Conservation (phyloP, 2,113 vertebrate genomes). For the Phoxinus phoxinus region DNA sequence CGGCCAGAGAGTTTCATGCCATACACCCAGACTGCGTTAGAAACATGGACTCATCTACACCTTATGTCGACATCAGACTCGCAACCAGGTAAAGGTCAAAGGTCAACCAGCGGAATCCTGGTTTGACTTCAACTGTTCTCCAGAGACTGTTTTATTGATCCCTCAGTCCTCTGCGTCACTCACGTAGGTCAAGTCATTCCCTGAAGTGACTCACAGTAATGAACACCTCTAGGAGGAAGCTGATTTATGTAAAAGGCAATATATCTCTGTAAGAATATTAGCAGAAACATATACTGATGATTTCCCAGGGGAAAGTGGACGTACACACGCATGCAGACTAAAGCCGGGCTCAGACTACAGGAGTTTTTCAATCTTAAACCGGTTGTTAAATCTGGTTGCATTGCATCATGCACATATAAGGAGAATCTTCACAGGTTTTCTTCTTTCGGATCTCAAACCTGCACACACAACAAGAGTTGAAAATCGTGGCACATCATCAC, state of each 20-base stretch:
- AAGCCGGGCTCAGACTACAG: too few species aligned
- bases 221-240: background rate
- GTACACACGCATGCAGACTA: background rate
- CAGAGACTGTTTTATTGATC: conserved; percentile 30
- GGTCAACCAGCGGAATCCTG: background rate
- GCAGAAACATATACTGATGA: background rate
- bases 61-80: conserved; percentile 85
- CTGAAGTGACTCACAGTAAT: conserved; percentile 1
- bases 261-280: background rate
- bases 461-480: too few species aligned
- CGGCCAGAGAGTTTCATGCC: conserved; percentile 77
- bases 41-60: conserved; percentile 70
- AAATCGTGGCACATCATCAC: too few species aligned
- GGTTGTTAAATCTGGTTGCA: too few species aligned
- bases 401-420: too few species aligned
- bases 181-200: background rate
- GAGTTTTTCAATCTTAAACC: too few species aligned
- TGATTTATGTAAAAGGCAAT: background rate
- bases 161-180: background rate
- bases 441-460: too few species aligned
- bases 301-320: background rate
- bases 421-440: too few species aligned
- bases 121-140: background rate
- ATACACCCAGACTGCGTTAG: conserved; percentile 85
- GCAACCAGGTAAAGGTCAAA: conserved; percentile 83